Percentiles rank a stretch among this genome's conserved stretches.
phyloP scores from a whole-genome alignment of 2,797 vertebrate genomes.

The Emydoidea blandingii region DNA sequence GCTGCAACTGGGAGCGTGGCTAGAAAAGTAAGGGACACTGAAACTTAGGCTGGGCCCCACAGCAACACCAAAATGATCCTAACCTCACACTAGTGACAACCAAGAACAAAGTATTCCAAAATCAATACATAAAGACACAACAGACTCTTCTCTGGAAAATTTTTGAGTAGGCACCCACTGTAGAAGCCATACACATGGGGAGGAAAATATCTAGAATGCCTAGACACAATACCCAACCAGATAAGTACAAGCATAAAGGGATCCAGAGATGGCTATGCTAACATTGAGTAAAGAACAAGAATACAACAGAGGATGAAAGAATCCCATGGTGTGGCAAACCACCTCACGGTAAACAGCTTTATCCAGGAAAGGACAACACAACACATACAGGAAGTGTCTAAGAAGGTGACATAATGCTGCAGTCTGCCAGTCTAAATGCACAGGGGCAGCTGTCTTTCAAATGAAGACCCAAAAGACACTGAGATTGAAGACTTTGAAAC shows the following conservation, averaged over 20 bases:
- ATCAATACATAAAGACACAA: not conserved
- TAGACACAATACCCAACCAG: rapidly evolving
- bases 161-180: rapidly evolving
- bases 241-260: not conserved
- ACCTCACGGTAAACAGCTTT: rapidly evolving
- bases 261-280: not conserved
- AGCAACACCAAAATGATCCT: not conserved
- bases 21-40: not conserved
- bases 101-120: not conserved
- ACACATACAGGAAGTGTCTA: not conserved
- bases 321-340: not conserved
- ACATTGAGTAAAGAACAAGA: not conserved
- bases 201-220: rapidly evolving
- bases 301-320: not conserved
- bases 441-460: rapidly evolving
- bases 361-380: rapidly evolving
- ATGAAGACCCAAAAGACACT: not conserved
- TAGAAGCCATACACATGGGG: rapidly evolving
- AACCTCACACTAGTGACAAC: not conserved
- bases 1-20: not conserved
- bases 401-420: rapidly evolving
- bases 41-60: not conserved
- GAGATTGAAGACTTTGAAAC: not conserved
- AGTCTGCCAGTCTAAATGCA: too few relatives aligned
- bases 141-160: not conserved